Conservation (phyloP, 2,797 vertebrate species). For the Furcifer pardalis region DNA sequence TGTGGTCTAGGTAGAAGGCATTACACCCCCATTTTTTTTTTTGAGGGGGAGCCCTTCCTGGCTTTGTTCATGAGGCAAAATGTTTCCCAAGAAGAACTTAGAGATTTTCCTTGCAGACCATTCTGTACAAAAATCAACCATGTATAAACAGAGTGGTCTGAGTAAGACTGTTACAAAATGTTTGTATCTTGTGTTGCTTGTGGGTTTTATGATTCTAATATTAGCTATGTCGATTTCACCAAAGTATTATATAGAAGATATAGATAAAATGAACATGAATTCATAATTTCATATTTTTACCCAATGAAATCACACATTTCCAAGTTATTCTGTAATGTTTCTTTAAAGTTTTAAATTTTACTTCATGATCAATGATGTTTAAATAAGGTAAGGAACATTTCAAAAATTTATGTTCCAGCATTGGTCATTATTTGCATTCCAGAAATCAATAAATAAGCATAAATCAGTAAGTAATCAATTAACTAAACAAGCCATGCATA, state of each 20-base stretch:
- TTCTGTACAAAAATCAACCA: background rate
- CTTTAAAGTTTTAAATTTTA: conserved; percentile 34
- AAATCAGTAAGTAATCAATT: conserved; percentile 71
- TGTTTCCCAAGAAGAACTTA: background rate
- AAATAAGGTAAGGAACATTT: conserved; percentile 6
- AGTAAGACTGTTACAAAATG: too few species aligned
- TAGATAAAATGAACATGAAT: conserved; percentile 5
- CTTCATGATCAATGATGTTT: background rate
- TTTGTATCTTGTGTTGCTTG: background rate
- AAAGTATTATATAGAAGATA: background rate
- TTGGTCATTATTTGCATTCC: conserved; percentile 64
- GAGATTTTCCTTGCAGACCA: background rate
- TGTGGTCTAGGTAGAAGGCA: too few species aligned
- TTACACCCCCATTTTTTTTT: too few species aligned
- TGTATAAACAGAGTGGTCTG: background rate
- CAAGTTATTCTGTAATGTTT: conserved; percentile 26
- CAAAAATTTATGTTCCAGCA: conserved; percentile 10
- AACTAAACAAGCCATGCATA: conserved; percentile 59
- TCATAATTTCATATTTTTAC: conserved; percentile 28
- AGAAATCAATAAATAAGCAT: conserved; percentile 57
- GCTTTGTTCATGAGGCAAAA: too few species aligned
- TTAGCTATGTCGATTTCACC: background rate
- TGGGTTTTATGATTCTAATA: background rate
- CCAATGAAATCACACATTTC: conserved; percentile 45
- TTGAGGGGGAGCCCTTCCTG: too few species aligned